Evolutionary conservation across 2,113 vertebrate species (phyloP).

Genomic region (Vicugna pacos): DNA sequence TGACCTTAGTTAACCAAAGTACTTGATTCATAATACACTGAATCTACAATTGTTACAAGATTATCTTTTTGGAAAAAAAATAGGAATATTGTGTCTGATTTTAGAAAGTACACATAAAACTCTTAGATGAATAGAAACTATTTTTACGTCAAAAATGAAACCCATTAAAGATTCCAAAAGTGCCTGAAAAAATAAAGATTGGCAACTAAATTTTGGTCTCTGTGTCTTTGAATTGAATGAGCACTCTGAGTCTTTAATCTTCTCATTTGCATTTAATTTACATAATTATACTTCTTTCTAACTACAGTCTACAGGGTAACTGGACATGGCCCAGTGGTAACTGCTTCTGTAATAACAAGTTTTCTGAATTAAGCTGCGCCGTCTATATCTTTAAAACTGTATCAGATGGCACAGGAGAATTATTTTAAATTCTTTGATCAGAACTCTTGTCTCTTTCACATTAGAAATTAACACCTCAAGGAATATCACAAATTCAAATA

Average conservation of each 20-base stretch:
- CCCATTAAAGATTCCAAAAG: neutral
- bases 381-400: conserved; percentile 19
- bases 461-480: conserved; percentile 74
- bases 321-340: conserved; percentile 13
- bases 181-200: neutral
- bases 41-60: neutral
- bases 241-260: neutral
- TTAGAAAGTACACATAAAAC: neutral
- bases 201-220: neutral
- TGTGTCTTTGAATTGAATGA: neutral
- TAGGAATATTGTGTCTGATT: neutral
- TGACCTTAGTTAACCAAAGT: neutral
- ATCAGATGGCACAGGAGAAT: conserved; percentile 38
- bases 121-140: neutral
- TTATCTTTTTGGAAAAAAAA: neutral
- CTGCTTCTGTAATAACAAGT: conserved; percentile 29
- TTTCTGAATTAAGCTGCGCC: conserved; percentile 66
- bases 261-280: neutral
- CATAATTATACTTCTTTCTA: conserved; percentile 34
- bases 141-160: neutral
- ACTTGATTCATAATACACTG: neutral
- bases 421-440: conserved; percentile 62
- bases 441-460: conserved; percentile 65
- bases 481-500: conserved; percentile 57
- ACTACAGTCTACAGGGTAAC: conserved; percentile 31